Evolutionary conservation across 1,140 invertebrate genomes (phyloP).

Genomic region (Brachionus rotundiformis): DNA sequence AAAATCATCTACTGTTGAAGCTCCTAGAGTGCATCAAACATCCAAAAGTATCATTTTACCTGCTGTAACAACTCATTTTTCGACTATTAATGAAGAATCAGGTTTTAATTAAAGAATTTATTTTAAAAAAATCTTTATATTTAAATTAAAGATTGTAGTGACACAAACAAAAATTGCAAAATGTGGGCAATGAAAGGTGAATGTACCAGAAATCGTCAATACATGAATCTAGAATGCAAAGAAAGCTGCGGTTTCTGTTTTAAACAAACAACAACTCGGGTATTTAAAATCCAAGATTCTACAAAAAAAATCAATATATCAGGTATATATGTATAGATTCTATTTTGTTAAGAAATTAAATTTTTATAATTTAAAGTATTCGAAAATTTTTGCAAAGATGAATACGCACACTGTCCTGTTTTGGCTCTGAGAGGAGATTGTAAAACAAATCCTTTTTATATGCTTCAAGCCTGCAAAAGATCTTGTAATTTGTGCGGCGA

Average conservation of each 20-base stretch:
- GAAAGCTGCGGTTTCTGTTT: not conserved
- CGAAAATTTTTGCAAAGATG: slow-evolving; percentile 38
- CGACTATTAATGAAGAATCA: not conserved
- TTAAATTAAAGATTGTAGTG: slow-evolving; percentile 11
- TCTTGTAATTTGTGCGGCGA: slow-evolving; percentile 46
- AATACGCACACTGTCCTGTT: slow-evolving; percentile 2
- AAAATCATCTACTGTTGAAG: not conserved
- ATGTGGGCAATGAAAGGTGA: slow-evolving; percentile 21
- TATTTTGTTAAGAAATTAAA: not conserved
- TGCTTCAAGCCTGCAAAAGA: slow-evolving; percentile 38
- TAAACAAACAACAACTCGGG: not conserved
- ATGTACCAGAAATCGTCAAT: slow-evolving; percentile 16
- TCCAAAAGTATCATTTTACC: not conserved
- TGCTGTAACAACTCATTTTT: not conserved
- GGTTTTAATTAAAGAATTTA: not conserved
- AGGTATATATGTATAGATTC: too few relatives aligned
- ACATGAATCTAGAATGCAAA: slow-evolving; percentile 36
- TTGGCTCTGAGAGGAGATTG: slow-evolving; percentile 47
- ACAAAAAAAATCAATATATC: slow-evolving; percentile 10
- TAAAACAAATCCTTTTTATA: slow-evolving; percentile 43
- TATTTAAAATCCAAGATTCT: not conserved
- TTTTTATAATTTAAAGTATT: not conserved
- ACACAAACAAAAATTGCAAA: slow-evolving; percentile 12
- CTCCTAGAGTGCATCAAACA: not conserved
- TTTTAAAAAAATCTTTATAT: too few relatives aligned